Base-by-base conservation (phyloP, 1,140 invertebrate genomes). In the Drosophila tropicalis region DNA sequence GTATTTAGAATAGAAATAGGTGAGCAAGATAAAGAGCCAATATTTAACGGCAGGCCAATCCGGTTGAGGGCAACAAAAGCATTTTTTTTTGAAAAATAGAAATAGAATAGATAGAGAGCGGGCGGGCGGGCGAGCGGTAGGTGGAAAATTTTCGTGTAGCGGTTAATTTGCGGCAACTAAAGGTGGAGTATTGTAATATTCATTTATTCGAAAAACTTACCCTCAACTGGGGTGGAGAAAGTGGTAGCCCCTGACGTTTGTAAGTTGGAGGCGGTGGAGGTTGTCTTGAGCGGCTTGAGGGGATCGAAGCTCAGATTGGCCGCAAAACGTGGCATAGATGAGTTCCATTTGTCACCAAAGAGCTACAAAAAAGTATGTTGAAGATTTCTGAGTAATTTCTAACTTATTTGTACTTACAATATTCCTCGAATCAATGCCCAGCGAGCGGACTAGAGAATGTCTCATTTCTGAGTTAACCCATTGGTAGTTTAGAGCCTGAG, bases 391-490 rank as follows among this genome's bases (percentile, higher is more conserved):
- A 0, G 3, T 12, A 36, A 36, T 12, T 12, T 36, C n/a, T 2
- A 39, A 1, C 36, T 39, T 39, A 2, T 5, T 29, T 6, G 10
- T 36, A 5, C 95, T 96, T 94, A 97, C 96, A 90, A 97, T 96
- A 91, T 97, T 97, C 71, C 96, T 94, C 4, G 95, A 96, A 93
- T 97, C 96, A 80, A 97, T 96, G 75, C 95, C 96, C 36, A 97
- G 92, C 15, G 96, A 94, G 76, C 94, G 94, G 39, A 97, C 92
- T 76, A 67, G 93, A 60, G 71, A 91, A 79, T 81, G 90, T 66
- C 86, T 93, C 92, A 75, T 93, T 70, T 81, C 92, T 82, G 69
- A 90, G 72, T 66, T 93, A 78, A 78, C 82, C 91, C 75, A 91
- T n/a, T 91, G 90, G 63, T 92, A 91, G 61, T 86, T 82, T n/a